These are phyloP conservation scores for Ptilonorhynchus violaceus DNA, from an alignment of 2,113 vertebrate species.

Conservation along the genomic window DNA sequence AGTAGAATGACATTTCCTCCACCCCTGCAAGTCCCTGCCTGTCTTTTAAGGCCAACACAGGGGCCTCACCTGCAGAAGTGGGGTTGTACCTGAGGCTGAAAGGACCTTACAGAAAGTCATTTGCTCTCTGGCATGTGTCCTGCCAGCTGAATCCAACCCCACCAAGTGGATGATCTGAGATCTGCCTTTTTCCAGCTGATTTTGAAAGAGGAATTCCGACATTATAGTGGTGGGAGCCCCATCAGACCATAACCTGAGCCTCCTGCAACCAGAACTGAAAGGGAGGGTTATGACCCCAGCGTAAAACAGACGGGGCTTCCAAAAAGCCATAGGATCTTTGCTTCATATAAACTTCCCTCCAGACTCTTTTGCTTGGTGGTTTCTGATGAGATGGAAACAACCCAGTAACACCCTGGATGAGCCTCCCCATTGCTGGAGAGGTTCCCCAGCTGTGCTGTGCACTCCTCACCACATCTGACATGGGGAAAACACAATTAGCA, in stretches of 20 bases:
- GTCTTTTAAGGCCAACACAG: fast-evolving
- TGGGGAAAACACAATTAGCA: conserved; percentile 24
- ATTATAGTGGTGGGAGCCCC: not conserved
- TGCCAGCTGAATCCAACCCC: not conserved
- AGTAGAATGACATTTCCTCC: not conserved
- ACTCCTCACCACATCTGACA: not conserved
- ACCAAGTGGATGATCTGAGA: not conserved
- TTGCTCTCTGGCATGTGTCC: not conserved
- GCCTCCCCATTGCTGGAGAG: not conserved
- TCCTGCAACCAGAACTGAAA: not conserved
- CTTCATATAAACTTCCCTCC: not conserved
- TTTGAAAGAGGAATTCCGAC: not conserved
- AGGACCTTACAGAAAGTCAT: not conserved
- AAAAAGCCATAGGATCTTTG: not conserved
- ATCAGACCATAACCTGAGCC: not conserved
- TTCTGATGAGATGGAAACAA: not conserved
- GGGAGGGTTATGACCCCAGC: not conserved
- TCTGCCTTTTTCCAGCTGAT: not conserved
- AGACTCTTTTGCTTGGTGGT: not conserved
- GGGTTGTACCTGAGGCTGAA: not conserved
- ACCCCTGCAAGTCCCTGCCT: not conserved
- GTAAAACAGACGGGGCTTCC: not conserved
- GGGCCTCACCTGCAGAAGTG: not conserved
- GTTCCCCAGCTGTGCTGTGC: not conserved
- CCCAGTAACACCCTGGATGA: not conserved